These are phyloP conservation scores for Tetanocera ferruginea DNA, from an alignment of 2,888 invertebrate genomes.

Conservation along the genomic window DNA sequence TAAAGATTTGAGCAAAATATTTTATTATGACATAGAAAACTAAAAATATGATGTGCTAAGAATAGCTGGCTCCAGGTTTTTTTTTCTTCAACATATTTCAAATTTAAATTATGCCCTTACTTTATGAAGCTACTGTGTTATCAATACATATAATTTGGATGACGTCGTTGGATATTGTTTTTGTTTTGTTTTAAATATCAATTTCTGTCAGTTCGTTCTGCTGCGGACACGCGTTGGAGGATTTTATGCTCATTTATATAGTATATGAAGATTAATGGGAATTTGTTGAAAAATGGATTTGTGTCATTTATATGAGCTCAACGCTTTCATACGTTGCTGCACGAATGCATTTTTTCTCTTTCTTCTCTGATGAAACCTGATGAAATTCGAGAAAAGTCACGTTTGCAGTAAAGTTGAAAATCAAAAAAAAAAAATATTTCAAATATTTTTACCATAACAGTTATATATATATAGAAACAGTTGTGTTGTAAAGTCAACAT, in stretches of 20 bases:
- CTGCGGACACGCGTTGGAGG: background rate
- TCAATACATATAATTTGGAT: too few relatives aligned
- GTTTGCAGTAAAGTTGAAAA: background rate
- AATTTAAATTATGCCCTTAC: too few relatives aligned
- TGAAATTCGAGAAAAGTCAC: conserved; percentile 15
- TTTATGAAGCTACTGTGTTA: too few relatives aligned
- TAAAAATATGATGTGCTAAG: too few relatives aligned
- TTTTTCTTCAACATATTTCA: too few relatives aligned
- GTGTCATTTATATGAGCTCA: conserved; percentile 11
- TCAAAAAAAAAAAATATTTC: background rate
- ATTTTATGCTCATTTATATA: background rate
- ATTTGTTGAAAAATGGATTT: conserved; percentile 34
- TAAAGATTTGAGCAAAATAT: background rate
- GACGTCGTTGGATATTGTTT: background rate
- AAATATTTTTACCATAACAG: background rate
- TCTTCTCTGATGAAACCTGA: background rate
- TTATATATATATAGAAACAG: background rate
- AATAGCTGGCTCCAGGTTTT: too few relatives aligned
- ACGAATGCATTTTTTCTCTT: background rate
- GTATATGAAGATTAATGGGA: conserved; percentile 29
- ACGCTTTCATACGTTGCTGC: background rate
- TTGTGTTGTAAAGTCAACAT: background rate
- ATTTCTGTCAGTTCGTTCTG: background rate
- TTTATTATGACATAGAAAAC: too few relatives aligned
- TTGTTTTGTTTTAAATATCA: background rate